These are phyloP conservation scores for Berghia stephanieae DNA, from an alignment of 1,140 invertebrate genomes.

Conservation along the genomic window DNA sequence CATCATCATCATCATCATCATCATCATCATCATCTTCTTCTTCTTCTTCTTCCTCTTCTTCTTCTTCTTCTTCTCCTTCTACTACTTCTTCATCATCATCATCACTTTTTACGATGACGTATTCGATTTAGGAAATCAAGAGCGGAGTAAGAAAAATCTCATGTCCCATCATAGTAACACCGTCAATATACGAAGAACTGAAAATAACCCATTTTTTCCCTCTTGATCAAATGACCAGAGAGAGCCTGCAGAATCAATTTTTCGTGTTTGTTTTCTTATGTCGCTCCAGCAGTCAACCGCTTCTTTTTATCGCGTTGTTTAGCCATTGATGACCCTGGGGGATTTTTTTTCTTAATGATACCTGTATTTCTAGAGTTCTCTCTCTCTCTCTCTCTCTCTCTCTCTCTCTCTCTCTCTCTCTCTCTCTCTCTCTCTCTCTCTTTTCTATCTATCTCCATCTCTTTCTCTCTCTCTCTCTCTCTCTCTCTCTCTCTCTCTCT, in stretches of 20 bases:
- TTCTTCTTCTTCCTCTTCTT: background rate
- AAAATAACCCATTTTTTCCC: no score
- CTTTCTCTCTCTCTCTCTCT: background rate
- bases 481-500: background rate
- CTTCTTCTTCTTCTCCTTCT: background rate
- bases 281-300: background rate
- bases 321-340: background rate
- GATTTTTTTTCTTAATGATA: background rate
- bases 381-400: conserved; percentile 3
- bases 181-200: no score
- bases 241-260: background rate
- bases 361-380: background rate
- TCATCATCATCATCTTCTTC: background rate
- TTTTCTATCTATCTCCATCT: background rate
- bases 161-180: background rate
- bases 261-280: background rate
- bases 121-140: background rate
- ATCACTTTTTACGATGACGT: background rate
- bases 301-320: background rate
- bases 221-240: background rate
- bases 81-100: background rate
- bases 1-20: background rate
- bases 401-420: background rate
- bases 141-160: background rate
- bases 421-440: background rate